Conservation (phyloP, 2,113 vertebrate species). For the Hystrix cristata region DNA sequence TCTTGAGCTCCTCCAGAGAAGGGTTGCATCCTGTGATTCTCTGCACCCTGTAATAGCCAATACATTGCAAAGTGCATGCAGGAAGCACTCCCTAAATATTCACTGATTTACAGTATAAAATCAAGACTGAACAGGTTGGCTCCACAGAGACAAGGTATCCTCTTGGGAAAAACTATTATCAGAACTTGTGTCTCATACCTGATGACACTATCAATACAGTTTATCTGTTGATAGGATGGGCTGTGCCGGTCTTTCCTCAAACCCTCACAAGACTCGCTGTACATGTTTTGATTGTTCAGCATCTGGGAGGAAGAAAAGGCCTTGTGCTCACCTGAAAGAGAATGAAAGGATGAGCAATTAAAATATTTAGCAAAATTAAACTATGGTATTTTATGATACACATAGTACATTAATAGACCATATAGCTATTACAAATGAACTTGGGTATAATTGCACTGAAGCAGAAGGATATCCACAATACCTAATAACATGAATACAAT, state of each 20-base stretch:
- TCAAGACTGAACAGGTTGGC: not conserved
- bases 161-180: not conserved
- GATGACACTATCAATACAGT: slow-evolving; percentile 94
- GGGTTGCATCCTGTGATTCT: not conserved
- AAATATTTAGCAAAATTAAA: not conserved
- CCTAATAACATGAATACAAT: not conserved
- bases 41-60: not conserved
- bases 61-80: not conserved
- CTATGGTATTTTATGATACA: not conserved
- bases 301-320: slow-evolving; percentile 70
- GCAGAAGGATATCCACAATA: not conserved
- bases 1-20: not conserved
- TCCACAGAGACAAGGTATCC: not conserved
- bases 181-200: slow-evolving; percentile 84
- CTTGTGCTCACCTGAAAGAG: slow-evolving; percentile 78
- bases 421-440: not conserved
- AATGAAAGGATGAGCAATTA: not conserved
- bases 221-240: slow-evolving; percentile 95
- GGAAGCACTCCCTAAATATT: not conserved
- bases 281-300: slow-evolving; percentile 75
- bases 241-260: slow-evolving; percentile 85
- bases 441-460: not conserved
- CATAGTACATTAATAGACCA: not conserved
- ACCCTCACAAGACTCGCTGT: slow-evolving; percentile 75
- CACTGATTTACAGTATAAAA: not conserved